Evolutionary conservation across 2,113 vertebrate species (phyloP).

Genomic region (Penelope pileata): DNA sequence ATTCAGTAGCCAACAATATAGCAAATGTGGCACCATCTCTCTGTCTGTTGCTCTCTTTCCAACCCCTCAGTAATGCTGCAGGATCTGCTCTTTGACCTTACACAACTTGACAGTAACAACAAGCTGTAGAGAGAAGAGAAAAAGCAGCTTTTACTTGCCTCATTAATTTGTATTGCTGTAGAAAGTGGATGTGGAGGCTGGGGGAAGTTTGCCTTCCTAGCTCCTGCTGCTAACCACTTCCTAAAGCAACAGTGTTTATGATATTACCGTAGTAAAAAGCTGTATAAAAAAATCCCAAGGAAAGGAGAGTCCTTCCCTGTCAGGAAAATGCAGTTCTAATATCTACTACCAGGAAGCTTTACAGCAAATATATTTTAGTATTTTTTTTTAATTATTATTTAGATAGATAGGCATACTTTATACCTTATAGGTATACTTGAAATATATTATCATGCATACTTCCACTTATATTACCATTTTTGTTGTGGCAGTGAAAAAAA

Average conservation of each 20-base stretch:
- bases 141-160: background rate
- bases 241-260: background rate
- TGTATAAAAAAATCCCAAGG: background rate
- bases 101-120: background rate
- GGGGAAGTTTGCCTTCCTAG: background rate
- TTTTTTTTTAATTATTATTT: background rate
- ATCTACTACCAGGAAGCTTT: background rate
- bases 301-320: background rate
- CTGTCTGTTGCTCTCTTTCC: fast-evolving
- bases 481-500: background rate
- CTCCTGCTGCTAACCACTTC: background rate
- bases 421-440: background rate
- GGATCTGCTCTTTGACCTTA: background rate
- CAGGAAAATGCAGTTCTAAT: background rate
- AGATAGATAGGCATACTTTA: background rate
- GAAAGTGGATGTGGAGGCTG: fast-evolving
- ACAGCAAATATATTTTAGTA: background rate
- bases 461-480: background rate
- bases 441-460: background rate
- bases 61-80: background rate
- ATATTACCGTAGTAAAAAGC: background rate
- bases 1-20: background rate
- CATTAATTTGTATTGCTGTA: background rate
- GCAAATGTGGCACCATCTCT: background rate
- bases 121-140: background rate